Percentiles rank a stretch among this genome's conserved stretches.
Evolutionary conservation across 2,888 invertebrate genomes (phyloP).

Genomic region (Anorthoa munda): DNA sequence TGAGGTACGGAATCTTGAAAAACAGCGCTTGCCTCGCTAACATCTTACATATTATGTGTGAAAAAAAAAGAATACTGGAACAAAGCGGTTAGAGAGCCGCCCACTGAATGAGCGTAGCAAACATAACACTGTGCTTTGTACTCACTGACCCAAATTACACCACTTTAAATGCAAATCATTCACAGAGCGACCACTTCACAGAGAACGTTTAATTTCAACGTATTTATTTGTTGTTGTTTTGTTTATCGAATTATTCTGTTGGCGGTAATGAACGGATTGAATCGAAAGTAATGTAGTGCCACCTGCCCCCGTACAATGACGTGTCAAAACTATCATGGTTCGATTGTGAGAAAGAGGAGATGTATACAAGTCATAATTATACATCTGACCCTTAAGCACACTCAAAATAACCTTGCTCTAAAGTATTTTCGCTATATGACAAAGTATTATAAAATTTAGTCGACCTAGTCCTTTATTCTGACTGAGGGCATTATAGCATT

Average conservation of each 20-base stretch:
- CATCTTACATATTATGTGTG: constrained; percentile 25
- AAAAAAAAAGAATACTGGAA: constrained; percentile 54
- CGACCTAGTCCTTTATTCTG: not conserved
- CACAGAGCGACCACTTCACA: constrained; percentile 59
- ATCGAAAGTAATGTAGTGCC: constrained; percentile 13
- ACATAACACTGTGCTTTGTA: constrained; percentile 72
- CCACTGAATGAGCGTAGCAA: constrained; percentile 64
- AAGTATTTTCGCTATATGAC: not conserved
- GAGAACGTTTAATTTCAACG: constrained; percentile 51
- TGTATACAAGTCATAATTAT: no score
- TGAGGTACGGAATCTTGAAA: no score
- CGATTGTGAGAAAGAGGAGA: no score
- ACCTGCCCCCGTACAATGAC: no score
- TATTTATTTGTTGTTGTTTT: constrained; percentile 53
- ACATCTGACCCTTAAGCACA: no score
- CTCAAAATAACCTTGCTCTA: no score
- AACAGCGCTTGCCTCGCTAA: constrained; percentile 13
- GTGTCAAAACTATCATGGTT: no score
- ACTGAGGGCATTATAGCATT: no score
- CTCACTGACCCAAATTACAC: constrained; percentile 81
- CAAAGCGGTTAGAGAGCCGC: constrained; percentile 55
- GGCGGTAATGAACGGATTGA: constrained; percentile 21
- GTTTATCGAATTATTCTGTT: constrained; percentile 38
- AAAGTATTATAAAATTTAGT: not conserved
- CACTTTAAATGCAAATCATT: constrained; percentile 87